These are phyloP conservation scores for Mus minutoides DNA, from an alignment of 2,797 vertebrate genomes.

Conservation along the genomic window DNA sequence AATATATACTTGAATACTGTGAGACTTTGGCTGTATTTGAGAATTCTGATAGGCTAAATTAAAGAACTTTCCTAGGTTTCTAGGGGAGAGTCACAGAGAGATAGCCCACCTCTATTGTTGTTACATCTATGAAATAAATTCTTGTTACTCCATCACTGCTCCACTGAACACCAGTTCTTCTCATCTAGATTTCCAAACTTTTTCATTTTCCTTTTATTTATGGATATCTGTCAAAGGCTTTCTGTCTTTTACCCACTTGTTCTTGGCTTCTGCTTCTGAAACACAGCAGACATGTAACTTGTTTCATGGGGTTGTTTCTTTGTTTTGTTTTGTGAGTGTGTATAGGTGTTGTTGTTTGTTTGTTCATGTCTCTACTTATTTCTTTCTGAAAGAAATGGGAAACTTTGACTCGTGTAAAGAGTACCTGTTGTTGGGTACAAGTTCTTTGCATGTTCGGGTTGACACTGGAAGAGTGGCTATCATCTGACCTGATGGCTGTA, in stretches of 20 bases:
- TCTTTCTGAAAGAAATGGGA: not conserved
- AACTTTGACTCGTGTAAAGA: not conserved
- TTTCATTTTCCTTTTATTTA: not conserved
- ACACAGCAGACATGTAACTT: not conserved
- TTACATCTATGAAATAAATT: not conserved
- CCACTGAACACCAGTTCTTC: not conserved
- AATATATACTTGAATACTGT: not conserved
- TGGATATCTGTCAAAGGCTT: not conserved
- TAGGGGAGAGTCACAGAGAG: not conserved
- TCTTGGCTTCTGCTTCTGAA: not conserved
- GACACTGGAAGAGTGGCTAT: not conserved
- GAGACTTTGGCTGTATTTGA: not conserved
- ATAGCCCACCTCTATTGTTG: not conserved
- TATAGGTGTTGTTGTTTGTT: not conserved
- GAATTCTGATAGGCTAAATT: not conserved
- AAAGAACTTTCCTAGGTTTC: not conserved
- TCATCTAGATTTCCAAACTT: not conserved
- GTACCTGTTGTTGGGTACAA: not conserved
- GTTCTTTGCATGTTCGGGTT: not conserved
- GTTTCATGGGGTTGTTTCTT: not conserved
- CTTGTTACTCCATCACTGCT: not conserved
- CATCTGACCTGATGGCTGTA: not conserved
- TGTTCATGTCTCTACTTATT: not conserved
- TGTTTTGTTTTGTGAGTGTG: not conserved
- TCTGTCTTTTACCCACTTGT: not conserved